A percentile compares a stretch with the other conserved stretches of the same genome.
Conservation (phyloP, 2,797 vertebrate species). For the Lepus oiostolus region DNA sequence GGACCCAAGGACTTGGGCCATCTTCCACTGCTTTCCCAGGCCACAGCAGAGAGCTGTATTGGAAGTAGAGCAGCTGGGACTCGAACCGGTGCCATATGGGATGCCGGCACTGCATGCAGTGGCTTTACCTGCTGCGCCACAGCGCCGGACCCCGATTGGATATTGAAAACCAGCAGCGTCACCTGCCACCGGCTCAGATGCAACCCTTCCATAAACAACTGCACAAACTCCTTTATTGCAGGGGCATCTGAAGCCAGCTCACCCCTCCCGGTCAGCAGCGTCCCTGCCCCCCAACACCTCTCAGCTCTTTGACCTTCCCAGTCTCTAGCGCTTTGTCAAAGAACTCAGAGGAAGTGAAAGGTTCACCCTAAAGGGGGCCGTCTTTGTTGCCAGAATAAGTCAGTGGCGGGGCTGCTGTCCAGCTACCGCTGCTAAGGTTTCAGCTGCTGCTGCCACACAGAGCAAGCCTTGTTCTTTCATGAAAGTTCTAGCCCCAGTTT, state of each 20-base stretch:
- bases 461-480: conserved; percentile 85
- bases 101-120: too few relatives aligned
- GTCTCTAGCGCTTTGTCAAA: conserved; percentile 34
- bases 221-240: conserved; percentile 54
- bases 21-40: too few relatives aligned
- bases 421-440: conserved; percentile 69
- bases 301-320: not conserved
- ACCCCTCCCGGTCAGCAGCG: not conserved
- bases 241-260: not conserved
- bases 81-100: too few relatives aligned
- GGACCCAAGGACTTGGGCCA: too few relatives aligned
- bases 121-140: too few relatives aligned
- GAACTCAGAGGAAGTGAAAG: not conserved
- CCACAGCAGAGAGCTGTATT: too few relatives aligned
- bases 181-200: conserved; percentile 14
- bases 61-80: too few relatives aligned
- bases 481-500: conserved; percentile 82
- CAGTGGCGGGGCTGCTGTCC: conserved; percentile 70
- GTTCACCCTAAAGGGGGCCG: not conserved
- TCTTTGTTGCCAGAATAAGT: conserved; percentile 70
- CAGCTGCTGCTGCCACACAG: conserved; percentile 78
- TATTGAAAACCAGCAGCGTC: not conserved
- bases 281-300: not conserved
- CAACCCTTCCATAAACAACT: not conserved
- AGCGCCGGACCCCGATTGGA: not conserved